A percentile compares a stretch with the other conserved stretches of the same genome.
Evolutionary conservation across 2,888 invertebrate genomes (phyloP).

Genomic region (Vannuccia rotundouncinata): DNA sequence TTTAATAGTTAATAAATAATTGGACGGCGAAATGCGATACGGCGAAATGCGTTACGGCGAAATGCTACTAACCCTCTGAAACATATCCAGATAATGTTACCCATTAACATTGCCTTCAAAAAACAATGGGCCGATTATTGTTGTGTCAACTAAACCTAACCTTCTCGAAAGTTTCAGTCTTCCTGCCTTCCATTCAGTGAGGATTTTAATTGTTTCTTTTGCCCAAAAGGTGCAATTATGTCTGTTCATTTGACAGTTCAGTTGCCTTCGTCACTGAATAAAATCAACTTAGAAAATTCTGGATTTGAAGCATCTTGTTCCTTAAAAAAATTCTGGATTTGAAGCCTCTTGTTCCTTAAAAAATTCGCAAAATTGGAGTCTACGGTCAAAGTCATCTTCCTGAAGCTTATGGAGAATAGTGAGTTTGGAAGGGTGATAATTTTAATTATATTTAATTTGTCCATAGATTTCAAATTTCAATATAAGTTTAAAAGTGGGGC

Average conservation of each 20-base stretch:
- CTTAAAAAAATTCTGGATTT: constrained; percentile 13
- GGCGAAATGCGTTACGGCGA: too few species aligned
- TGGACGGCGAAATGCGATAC: too few species aligned
- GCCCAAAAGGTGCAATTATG: constrained; percentile 16
- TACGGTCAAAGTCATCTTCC: neutral
- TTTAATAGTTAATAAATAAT: too few species aligned
- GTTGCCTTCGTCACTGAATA: constrained; percentile 1
- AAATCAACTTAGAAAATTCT: neutral
- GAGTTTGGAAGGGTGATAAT: constrained; percentile 15
- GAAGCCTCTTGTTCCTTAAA: neutral
- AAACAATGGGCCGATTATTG: constrained; percentile 7
- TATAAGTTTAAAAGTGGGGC: too few species aligned
- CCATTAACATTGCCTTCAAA: constrained; percentile 21
- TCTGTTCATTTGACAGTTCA: neutral
- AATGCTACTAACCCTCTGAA: too few species aligned
- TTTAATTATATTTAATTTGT: neutral
- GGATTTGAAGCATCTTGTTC: too few species aligned
- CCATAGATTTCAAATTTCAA: too few species aligned
- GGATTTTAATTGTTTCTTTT: constrained; percentile 11
- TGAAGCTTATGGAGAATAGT: constrained; percentile 8
- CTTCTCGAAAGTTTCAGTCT: constrained; percentile 6
- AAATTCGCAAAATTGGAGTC: neutral
- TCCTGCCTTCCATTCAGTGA: neutral
- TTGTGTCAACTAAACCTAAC: constrained; percentile 25
- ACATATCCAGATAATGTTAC: neutral